Conservation (phyloP, 2,888 invertebrate genomes). For the Mongoloraphidia duomilia region DNA sequence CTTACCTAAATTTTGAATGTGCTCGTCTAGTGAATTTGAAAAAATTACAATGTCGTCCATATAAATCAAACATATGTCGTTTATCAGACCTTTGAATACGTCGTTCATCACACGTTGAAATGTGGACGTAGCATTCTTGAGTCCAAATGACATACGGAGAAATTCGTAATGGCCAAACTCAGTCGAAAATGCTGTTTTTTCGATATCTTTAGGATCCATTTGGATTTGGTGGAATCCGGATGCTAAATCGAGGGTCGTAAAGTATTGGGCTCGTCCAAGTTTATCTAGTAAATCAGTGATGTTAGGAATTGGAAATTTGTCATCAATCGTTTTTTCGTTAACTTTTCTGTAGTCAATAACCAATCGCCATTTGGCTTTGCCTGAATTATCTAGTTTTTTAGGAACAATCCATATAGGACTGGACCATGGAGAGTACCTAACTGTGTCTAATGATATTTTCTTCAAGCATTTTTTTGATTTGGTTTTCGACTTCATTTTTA, state of each 20-base stretch:
- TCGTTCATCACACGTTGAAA: slow-evolving; percentile 4
- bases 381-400: slow-evolving; percentile 9
- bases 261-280: slow-evolving; percentile 13
- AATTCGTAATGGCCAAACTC: slow-evolving; percentile 9
- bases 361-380: slow-evolving; percentile 6
- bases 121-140: too few species aligned
- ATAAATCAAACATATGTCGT: too few species aligned
- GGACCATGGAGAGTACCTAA: slow-evolving; percentile 13
- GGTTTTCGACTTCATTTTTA: too few species aligned
- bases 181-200: slow-evolving; percentile 13
- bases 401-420: too few species aligned
- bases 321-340: slow-evolving; percentile 12
- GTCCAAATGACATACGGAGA: too few species aligned
- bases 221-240: slow-evolving; percentile 17
- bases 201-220: slow-evolving; percentile 10
- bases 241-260: slow-evolving; percentile 15
- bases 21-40: slow-evolving; percentile 12
- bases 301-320: slow-evolving; percentile 13
- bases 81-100: slow-evolving; percentile 4
- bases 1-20: slow-evolving; percentile 7
- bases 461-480: slow-evolving; percentile 5
- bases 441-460: not conserved
- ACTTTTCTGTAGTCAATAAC: slow-evolving; percentile 9
- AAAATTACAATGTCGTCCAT: slow-evolving; percentile 17
- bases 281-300: slow-evolving; percentile 15